A percentile compares a stretch with the other conserved stretches of the same genome.
These are phyloP conservation scores for Aurelia sp. DNA, from an alignment of 30 jellyfish, hydroid and myxozoan species.

Conservation along the genomic window DNA sequence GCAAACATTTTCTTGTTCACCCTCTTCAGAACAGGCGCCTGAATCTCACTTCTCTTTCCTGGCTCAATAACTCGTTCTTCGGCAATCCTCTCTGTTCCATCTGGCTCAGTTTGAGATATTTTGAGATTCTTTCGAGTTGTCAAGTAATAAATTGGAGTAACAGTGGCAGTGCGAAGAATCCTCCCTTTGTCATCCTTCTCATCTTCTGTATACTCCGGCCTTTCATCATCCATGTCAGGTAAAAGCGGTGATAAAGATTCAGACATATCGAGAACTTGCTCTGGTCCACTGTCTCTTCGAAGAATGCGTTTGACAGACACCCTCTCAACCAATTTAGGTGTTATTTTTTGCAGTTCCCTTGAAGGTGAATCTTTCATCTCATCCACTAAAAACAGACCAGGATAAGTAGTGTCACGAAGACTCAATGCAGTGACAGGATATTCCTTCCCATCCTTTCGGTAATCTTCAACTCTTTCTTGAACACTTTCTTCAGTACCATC, in stretches of 20 bases:
- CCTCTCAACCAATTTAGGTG: slow-evolving; percentile 70
- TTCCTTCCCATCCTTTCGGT: slow-evolving; percentile 9
- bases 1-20: slow-evolving; percentile 18
- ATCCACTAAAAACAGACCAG: too few relatives aligned
- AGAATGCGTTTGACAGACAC: slow-evolving; percentile 73
- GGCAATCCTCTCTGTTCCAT: slow-evolving; percentile 54
- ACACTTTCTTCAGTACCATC: slow-evolving; percentile 66
- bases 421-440: neutral
- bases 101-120: slow-evolving; percentile 50
- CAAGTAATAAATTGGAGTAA: slow-evolving; percentile 51
- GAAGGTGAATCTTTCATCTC: neutral
- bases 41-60: slow-evolving; percentile 35
- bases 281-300: slow-evolving; percentile 76
- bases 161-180: slow-evolving; percentile 35
- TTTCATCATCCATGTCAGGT: slow-evolving; percentile 68
- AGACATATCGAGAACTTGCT: slow-evolving; percentile 69
- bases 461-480: slow-evolving; percentile 60
- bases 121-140: slow-evolving; percentile 43
- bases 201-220: slow-evolving; percentile 43
- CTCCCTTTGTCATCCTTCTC: slow-evolving; percentile 43
- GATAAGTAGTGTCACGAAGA: neutral
- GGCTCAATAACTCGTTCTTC: slow-evolving; percentile 20
- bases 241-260: slow-evolving; percentile 76
- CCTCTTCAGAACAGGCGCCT: slow-evolving; percentile 46
- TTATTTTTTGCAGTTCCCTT: slow-evolving; percentile 43